Evolutionary conservation across 2,113 vertebrate genomes (phyloP), one percentile per base, ranked within the genome.

Genomic region (Bufo bufo): DNA sequence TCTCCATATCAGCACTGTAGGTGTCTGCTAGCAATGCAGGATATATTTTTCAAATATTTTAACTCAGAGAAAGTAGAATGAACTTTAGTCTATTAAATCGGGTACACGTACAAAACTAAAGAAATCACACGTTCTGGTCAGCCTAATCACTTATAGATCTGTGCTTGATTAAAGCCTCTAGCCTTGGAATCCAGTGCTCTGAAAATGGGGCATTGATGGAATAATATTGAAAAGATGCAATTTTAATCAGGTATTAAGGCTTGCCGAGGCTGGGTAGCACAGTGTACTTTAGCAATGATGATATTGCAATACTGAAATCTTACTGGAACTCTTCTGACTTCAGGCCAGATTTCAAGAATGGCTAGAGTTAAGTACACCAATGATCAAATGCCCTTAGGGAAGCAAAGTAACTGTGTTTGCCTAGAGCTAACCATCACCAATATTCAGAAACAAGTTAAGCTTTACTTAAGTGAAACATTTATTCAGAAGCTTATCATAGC

Each of bases 231-330:
- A 74, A 75, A 82, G 20, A 75, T 87, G 66, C 63, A 74, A 82
- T 87, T 87, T 82, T 87, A 82, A 82, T 82, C 86, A 87, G 86
- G 79, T 75, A 75, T 52, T 82, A 87, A 75, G 79, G 66, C 79
- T 82, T 75, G 58, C 59, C 52, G 43, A 82, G 79, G 59, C 79
- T 52, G 19, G 69, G 56, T 75, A 82, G 71, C 86, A 87, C 79
- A 69, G 79, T 82, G 86, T 87, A 63, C 86, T 87, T 82, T 54
- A 63, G 86, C 69, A 82, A 87, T 87, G 86, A 74, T 87, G 43
- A 87, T 87, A 87, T 87, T 87, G 86, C 86, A 87, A 82, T 87
- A 87, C 86, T 82, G 66, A 87, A 87, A 87, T 87, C 66, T 82
- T 87, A 82, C 78, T 74, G 86, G 86, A 87, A 87, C 86, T 87